Evolutionary conservation across 2,888 invertebrate genomes (phyloP), one percentile per base, ranked within the genome.

Genomic region (Rhagophthalmus giganteus): DNA sequence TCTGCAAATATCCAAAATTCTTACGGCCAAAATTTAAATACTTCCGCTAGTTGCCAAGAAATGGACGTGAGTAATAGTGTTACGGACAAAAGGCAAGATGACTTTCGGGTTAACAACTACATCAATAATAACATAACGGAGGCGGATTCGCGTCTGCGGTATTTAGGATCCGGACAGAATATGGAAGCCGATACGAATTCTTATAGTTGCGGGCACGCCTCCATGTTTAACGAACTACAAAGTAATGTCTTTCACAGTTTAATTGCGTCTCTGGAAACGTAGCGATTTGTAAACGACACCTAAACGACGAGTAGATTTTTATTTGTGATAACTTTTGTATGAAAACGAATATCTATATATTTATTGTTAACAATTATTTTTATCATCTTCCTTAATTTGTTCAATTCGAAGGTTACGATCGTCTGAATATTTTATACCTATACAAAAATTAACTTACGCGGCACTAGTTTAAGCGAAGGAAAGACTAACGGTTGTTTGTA

Each of bases 181-280:
- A 55, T 60, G 45, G 60, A 55, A 28, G 54, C 48, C 31, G 61
- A 56, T 35, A 52, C 63, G 48, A 48, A 45, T 49, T 51, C 74
- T 59, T 79, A 76, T 65, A 79, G 79, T 46, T 85, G 85, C 65
- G 85, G 84, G 15, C 84, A 84, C 61, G 82, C 84, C 33, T 83
- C 84, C 64, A 80, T 85, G 76, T 78, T 81, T 64, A 81, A 80
- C 63, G 84, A 84, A 59, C 69, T 80, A 50, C 80, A 81, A 67
- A 79, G 76, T 58, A 80, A 79, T 61, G 80, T 81, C 64, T 81
- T 80, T 69, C 81, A 81, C 65, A 81, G 78, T 72, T 73, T 82
- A 58, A 78, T 81, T 51, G 79, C 81, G 8, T 81, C 81, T 24
- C 67, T 82, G 60, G 81, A 82, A 71, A 80, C 81, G 72, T 74